Percentiles rank a stretch among this genome's conserved stretches.
phyloP scores from a whole-genome alignment of 2,888 invertebrate species.

The Euplagia quadripunctaria region DNA sequence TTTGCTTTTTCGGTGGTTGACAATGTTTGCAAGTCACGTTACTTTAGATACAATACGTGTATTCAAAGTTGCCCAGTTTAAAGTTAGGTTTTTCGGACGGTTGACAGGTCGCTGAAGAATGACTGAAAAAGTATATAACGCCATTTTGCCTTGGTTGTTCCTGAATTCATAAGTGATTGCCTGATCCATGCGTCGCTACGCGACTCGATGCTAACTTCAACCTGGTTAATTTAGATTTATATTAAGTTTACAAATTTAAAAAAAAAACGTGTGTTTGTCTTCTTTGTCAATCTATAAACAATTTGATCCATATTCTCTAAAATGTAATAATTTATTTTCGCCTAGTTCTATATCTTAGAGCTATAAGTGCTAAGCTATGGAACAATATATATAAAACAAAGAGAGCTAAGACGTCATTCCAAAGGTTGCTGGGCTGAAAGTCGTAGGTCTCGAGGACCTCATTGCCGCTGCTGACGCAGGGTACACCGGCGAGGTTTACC shows the following conservation, averaged over 20 bases:
- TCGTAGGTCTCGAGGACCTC: conserved; percentile 92
- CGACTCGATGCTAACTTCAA: neutral
- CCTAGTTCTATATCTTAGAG: conserved; percentile 89
- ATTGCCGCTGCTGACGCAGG: conserved; percentile 91
- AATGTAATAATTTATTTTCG: conserved; percentile 75
- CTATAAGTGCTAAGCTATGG: conserved; percentile 90
- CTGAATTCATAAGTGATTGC: neutral
- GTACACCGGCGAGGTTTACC: conserved; percentile 86
- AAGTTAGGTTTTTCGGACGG: neutral
- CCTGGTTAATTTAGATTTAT: neutral
- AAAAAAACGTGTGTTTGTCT: neutral
- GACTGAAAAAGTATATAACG: neutral
- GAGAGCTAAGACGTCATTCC: conserved; percentile 90
- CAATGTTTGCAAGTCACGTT: neutral
- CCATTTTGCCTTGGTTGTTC: neutral
- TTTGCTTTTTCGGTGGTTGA: neutral
- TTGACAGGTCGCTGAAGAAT: neutral
- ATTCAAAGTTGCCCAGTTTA: neutral
- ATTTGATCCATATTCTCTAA: neutral
- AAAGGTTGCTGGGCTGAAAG: conserved; percentile 89
- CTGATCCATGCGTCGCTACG: neutral
- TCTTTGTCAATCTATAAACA: neutral
- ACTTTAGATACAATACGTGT: neutral
- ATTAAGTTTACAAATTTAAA: neutral
- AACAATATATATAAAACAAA: conserved; percentile 89